phyloP scores from a whole-genome alignment of 1,140 invertebrate genomes.

The Scylla paramamosain region DNA sequence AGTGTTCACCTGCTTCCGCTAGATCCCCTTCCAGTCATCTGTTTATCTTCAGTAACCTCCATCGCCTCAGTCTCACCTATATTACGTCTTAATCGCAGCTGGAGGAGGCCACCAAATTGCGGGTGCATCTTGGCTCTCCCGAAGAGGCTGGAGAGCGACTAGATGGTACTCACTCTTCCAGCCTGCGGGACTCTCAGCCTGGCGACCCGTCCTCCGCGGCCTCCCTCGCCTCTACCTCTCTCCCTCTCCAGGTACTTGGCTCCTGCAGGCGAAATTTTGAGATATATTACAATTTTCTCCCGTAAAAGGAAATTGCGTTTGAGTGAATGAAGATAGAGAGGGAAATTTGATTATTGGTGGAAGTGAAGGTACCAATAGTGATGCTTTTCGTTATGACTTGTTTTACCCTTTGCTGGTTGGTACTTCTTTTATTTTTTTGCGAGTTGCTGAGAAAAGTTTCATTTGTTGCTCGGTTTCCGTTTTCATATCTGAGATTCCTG shows the following conservation, averaged over 20 bases:
- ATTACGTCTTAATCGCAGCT: conserved; percentile 5
- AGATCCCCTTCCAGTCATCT: not conserved
- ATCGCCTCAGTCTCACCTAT: not conserved
- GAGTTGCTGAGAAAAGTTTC: no score
- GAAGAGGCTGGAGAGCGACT: not conserved
- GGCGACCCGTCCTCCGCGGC: conserved; percentile 48
- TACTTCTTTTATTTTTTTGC: no score
- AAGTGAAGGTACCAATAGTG: no score
- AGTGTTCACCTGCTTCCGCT: no score
- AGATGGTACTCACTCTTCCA: not conserved
- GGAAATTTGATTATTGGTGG: no score
- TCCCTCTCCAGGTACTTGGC: conserved; percentile 34
- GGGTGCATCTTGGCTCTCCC: not conserved
- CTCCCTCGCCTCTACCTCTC: conserved; percentile 9
- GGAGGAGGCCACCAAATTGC: conserved; percentile 3
- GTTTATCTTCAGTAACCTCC: not conserved
- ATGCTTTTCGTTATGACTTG: no score
- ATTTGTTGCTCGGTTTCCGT: no score
- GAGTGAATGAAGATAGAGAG: no score
- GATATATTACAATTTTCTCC: not conserved
- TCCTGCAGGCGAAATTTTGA: not conserved
- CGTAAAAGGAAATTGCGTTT: no score
- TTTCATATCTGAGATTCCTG: no score
- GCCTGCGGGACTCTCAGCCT: not conserved
- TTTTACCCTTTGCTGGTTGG: no score